Conservation (phyloP, 2,113 vertebrate genomes). For the Pseudorhombus dupliciocellatus region DNA sequence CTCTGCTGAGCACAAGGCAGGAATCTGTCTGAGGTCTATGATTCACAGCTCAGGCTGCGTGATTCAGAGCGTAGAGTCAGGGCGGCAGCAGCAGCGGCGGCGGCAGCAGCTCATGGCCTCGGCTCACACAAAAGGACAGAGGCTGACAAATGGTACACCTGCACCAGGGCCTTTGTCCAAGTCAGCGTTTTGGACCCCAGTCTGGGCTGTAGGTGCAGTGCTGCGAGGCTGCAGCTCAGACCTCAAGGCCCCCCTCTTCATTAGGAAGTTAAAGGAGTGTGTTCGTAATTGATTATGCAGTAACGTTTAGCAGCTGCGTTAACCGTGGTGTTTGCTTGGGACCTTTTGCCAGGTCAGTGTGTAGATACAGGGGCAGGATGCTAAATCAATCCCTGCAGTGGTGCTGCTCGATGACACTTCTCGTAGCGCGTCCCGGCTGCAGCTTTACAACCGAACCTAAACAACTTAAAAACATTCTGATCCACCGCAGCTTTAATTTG, state of each 20-base stretch:
- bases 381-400: slow-evolving; percentile 45
- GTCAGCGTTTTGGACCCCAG: slow-evolving; percentile 41
- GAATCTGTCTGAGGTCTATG: slow-evolving; percentile 65
- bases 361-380: slow-evolving; percentile 29
- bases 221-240: slow-evolving; percentile 7
- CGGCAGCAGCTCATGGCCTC: slow-evolving; percentile 29
- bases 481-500: slow-evolving; percentile 57
- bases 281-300: slow-evolving; percentile 56
- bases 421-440: neutral
- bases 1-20: slow-evolving; percentile 42
- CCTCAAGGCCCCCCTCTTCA: slow-evolving; percentile 18
- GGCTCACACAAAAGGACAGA: slow-evolving; percentile 43
- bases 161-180: slow-evolving; percentile 52
- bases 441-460: slow-evolving; percentile 12
- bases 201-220: slow-evolving; percentile 26
- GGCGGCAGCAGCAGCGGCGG: neutral
- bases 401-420: neutral
- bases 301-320: slow-evolving; percentile 56
- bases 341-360: slow-evolving; percentile 42
- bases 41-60: slow-evolving; percentile 47
- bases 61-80: slow-evolving; percentile 50
- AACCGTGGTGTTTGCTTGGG: slow-evolving; percentile 43
- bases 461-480: slow-evolving; percentile 38
- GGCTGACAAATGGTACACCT: slow-evolving; percentile 63
- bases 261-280: slow-evolving; percentile 47